Base-by-base conservation (phyloP, 2,888 invertebrate species). In the Sarcophaga caerulescens region DNA sequence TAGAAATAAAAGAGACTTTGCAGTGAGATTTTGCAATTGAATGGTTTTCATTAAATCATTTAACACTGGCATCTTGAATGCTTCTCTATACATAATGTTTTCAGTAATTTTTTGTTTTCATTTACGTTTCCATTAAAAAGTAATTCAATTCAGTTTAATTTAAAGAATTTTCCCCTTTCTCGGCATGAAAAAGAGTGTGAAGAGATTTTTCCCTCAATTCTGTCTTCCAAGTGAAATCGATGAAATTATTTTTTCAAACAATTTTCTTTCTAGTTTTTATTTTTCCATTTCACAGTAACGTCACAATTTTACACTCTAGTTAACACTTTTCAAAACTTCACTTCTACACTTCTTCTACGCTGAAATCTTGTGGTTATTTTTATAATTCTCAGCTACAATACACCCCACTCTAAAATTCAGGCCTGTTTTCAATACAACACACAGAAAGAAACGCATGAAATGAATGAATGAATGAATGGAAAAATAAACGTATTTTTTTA, bases 261-360 rank as follows among this genome's bases (percentile, higher is more conserved):
- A 47, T 47, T 47, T 47, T 71, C 23, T 47, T 47, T 35, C 35
- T 35, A 35, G 35, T 35, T 35, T 35, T 35, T 35, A 65, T 81
- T 77, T 77, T 81, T 81, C 74, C 70, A 57, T 66, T 85, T 62
- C 62, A 74, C 59, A 75, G 52, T 70, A 82, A 62, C 79, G 73
- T 79, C 71, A 80, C 71, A 80, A 73, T 80, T 85, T 85, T 79
- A 83, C 83, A 86, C 83, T 84, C 86, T 80, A 86, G 52, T 86
- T 86, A 86, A 77, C 86, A 74, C 73, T 63, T 23, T 14, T n/a
- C 59, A 71, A 6, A 76, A 35, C 57, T 59, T 23, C 35, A 19
- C 59, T 35, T 6, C 63, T 14, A 63, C 12, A 5, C 14, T 14
- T 6, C 63, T 14, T 6, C 63, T 14, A 63, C 12, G 17, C 14